phyloP scores from a whole-genome alignment of 2,888 invertebrate genomes.

The Prosapia bicincta region DNA sequence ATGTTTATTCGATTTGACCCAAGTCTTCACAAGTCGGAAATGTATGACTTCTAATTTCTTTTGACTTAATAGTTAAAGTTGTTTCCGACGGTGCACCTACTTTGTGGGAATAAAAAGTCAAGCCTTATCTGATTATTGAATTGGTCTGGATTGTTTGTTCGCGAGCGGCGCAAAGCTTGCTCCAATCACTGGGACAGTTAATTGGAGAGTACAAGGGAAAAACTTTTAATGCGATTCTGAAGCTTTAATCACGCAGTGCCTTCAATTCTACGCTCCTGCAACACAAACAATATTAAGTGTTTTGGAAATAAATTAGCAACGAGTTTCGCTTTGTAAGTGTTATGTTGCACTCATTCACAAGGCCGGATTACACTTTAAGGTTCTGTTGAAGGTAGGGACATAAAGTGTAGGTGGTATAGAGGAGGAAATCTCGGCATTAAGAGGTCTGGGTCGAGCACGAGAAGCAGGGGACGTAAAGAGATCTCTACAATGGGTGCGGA shows the following conservation, averaged over 20 bases:
- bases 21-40: background rate
- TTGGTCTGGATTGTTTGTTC: background rate
- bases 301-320: no score
- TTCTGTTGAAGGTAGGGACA: no score
- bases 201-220: background rate
- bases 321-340: no score
- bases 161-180: background rate
- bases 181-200: background rate
- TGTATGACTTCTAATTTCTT: background rate
- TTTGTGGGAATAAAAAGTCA: background rate
- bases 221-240: background rate
- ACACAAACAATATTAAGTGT: no score
- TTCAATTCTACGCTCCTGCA: background rate
- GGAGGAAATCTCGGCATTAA: no score
- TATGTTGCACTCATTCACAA: no score
- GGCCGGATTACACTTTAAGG: no score
- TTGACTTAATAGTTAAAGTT: background rate
- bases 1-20: no score
- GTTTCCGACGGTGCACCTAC: background rate
- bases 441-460: no score
- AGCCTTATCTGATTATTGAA: background rate
- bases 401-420: no score
- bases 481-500: no score
- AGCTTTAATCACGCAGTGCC: background rate
- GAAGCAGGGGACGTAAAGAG: no score